phyloP scores from a whole-genome alignment of 2,113 vertebrate genomes.

The Atrichornis clamosus region DNA sequence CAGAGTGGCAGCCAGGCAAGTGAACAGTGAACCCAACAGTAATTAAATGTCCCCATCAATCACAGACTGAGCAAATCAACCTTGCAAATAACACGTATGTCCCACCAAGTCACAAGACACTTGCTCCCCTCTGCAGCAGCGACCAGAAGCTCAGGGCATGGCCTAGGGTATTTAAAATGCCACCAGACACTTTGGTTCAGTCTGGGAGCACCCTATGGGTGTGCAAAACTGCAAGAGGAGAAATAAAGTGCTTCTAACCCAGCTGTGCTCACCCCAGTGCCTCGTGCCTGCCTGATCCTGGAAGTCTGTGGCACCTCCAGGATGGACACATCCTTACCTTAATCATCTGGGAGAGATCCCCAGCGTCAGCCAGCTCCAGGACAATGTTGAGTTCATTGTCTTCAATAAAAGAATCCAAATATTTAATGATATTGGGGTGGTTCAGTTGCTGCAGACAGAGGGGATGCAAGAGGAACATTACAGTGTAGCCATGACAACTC shows the following conservation, averaged over 20 bases:
- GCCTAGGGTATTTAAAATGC: rapidly evolving
- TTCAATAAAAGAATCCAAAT: conserved; percentile 85
- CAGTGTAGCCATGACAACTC: rapidly evolving
- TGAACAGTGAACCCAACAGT: neutral
- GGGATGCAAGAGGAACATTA: neutral
- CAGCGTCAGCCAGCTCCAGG: conserved; percentile 81
- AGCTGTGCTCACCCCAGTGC: neutral
- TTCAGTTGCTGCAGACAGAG: conserved; percentile 79
- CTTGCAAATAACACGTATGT: rapidly evolving
- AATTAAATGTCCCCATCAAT: conserved; percentile 11
- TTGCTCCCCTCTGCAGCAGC: neutral
- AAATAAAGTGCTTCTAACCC: neutral
- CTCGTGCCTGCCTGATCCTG: rapidly evolving
- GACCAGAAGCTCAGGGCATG: neutral
- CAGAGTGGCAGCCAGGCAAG: neutral
- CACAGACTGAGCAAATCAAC: neutral
- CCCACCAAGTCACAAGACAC: neutral
- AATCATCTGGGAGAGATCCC: conserved; percentile 86
- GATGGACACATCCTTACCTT: conserved; percentile 63
- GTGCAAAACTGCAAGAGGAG: neutral
- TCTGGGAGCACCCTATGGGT: neutral
- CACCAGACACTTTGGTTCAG: neutral
- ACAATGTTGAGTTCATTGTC: conserved; percentile 85
- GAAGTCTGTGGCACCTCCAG: neutral
- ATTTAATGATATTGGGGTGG: conserved; percentile 86